Evolutionary conservation across 2,113 vertebrate genomes (phyloP).

Genomic region (Sylvilagus bachmani): DNA sequence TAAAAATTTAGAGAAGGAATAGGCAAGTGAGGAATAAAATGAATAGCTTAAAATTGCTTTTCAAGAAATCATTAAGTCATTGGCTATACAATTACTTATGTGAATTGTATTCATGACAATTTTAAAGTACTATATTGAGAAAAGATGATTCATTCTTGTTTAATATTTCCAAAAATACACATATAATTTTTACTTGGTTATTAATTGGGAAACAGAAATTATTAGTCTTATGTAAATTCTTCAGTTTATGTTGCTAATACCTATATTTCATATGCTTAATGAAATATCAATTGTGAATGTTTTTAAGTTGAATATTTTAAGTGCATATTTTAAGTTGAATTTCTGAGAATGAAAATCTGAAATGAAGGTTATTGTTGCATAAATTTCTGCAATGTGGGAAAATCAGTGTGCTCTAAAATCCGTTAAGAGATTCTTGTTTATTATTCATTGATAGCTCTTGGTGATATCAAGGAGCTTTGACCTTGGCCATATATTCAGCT

Average conservation of each 20-base stretch:
- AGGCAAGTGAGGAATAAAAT: not conserved
- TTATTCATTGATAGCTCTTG: not conserved
- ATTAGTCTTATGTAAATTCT: not conserved
- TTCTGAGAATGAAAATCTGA: not conserved
- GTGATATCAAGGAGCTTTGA: not conserved
- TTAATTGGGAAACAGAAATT: constrained; percentile 20
- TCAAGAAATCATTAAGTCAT: not conserved
- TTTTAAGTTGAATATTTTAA: not conserved
- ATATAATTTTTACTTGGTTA: not conserved
- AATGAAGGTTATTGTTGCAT: not conserved
- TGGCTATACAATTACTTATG: not conserved
- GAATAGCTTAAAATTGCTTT: not conserved
- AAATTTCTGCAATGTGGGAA: not conserved
- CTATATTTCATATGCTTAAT: not conserved
- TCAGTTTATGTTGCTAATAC: not conserved
- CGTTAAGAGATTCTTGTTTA: not conserved
- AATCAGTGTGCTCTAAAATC: not conserved
- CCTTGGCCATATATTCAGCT: not conserved
- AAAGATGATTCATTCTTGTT: not conserved
- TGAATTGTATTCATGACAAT: not conserved
- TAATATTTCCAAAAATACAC: not conserved
- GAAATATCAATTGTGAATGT: not conserved
- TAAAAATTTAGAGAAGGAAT: not conserved
- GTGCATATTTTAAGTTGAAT: not conserved
- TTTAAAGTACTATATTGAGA: not conserved